Percentiles rank a stretch among this genome's conserved stretches.
Evolutionary conservation across 2,797 vertebrate genomes (phyloP).

Genomic region (Adrianichthys oophorus): DNA sequence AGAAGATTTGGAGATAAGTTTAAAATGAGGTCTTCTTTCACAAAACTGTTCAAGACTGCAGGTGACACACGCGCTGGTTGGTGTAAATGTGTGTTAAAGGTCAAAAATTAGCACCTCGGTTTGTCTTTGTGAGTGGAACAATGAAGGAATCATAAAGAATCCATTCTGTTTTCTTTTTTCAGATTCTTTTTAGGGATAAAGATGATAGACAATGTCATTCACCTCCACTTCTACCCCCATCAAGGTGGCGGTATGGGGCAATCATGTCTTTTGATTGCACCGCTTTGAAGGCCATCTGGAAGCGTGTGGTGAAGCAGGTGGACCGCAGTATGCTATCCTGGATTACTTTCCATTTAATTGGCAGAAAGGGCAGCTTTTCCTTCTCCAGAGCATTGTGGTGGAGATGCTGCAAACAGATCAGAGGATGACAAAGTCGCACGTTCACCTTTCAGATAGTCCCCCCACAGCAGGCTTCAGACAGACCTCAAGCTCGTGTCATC

Average conservation of each 20-base stretch:
- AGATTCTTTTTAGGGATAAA: conserved; percentile 1
- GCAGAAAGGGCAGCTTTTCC: conserved; percentile 32
- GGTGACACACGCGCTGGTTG: no score
- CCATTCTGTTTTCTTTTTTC: not conserved
- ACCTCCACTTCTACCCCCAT: conserved; percentile 3
- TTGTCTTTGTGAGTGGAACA: not conserved
- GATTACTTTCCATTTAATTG: conserved; percentile 45
- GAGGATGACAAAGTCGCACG: conserved; percentile 1
- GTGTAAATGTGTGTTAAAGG: not conserved
- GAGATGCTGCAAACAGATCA: conserved; percentile 25
- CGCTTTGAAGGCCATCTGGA: conserved; percentile 24
- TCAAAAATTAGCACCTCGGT: not conserved
- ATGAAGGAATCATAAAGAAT: not conserved
- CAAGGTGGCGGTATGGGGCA: conserved; percentile 27
- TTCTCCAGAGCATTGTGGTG: conserved; percentile 26
- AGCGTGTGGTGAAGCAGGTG: conserved; percentile 36
- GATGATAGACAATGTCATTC: conserved; percentile 29
- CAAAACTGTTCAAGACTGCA: no score
- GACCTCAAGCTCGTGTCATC: conserved; percentile 6
- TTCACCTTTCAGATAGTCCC: conserved; percentile 20
- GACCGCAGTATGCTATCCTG: conserved; percentile 34
- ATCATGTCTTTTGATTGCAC: conserved; percentile 43
- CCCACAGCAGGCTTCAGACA: conserved; percentile 16
- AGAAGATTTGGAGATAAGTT: not conserved
- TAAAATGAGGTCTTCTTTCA: not conserved